These are phyloP conservation scores for Nasonia longicornis DNA, from an alignment of 1,140 invertebrate genomes.

Conservation along the genomic window DNA sequence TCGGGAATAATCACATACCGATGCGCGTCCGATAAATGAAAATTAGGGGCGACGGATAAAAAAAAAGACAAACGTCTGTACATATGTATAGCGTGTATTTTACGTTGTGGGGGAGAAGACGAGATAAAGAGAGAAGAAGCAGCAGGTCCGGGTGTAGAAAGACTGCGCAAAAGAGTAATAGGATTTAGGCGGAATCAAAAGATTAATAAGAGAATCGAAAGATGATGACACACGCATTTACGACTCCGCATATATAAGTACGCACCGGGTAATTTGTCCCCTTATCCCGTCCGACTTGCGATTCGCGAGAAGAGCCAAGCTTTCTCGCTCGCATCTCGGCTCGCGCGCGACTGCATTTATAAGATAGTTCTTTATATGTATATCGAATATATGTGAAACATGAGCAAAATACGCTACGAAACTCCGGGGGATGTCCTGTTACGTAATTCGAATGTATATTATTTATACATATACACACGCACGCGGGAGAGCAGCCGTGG, in stretches of 20 bases:
- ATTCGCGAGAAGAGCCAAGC: constrained; percentile 29
- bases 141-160: constrained; percentile 37
- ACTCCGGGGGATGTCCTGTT: constrained; percentile 33
- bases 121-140: constrained; percentile 40
- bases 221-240: constrained; percentile 35
- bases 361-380: constrained; percentile 38
- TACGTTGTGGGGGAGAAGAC: constrained; percentile 15
- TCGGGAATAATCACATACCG: not conserved
- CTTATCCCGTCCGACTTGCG: not conserved
- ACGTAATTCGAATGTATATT: constrained; percentile 68
- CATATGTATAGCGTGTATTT: constrained; percentile 58
- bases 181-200: constrained; percentile 42
- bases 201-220: constrained; percentile 37
- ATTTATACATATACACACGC: constrained; percentile 60
- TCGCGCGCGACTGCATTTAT: not conserved
- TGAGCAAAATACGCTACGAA: constrained; percentile 23
- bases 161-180: constrained; percentile 43
- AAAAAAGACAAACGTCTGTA: constrained; percentile 56
- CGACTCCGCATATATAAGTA: constrained; percentile 11
- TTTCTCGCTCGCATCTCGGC: not conserved
- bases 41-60: constrained; percentile 4
- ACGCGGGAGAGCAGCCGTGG: constrained; percentile 51
- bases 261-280: not conserved
- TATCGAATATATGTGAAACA: constrained; percentile 30
- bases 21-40: not conserved